Percentiles rank a stretch among this genome's conserved stretches.
Conservation (phyloP, 2,113 vertebrate genomes). For the Tiliqua scincoides region DNA sequence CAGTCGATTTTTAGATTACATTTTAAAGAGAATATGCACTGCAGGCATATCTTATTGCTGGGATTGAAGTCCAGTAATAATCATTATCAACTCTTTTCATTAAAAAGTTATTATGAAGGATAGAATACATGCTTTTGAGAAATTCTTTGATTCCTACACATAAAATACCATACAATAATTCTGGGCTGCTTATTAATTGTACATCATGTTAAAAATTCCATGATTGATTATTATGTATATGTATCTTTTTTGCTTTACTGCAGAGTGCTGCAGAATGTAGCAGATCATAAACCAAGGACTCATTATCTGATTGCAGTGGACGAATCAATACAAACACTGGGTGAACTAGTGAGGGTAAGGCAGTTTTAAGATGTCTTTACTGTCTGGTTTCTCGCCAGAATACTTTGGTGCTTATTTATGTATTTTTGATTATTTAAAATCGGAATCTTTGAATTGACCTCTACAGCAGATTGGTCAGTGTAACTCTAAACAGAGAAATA, state of each 20-base stretch:
- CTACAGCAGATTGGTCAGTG: neutral
- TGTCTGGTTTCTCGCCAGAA: neutral
- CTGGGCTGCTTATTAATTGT: neutral
- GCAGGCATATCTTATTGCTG: no score
- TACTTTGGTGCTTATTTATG: neutral
- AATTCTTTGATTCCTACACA: neutral
- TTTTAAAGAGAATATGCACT: no score
- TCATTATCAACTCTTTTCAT: neutral
- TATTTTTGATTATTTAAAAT: neutral
- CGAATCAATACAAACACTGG: slow-evolving; percentile 78
- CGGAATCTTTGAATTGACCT: neutral
- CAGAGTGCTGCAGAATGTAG: slow-evolving; percentile 89
- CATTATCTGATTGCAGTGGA: slow-evolving; percentile 90
- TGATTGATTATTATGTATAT: rapidly evolving
- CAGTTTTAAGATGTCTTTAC: neutral
- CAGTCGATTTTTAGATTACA: no score
- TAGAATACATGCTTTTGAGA: neutral
- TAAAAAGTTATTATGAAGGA: neutral
- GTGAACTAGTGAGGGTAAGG: slow-evolving; percentile 85
- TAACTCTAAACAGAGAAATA: no score
- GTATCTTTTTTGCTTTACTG: neutral
- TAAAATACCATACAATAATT: neutral
- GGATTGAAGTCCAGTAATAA: no score
- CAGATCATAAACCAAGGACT: slow-evolving; percentile 77
- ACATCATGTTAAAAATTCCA: neutral